phyloP scores from a whole-genome alignment of 2,888 invertebrate species.

The Ochropacha duplaris region DNA sequence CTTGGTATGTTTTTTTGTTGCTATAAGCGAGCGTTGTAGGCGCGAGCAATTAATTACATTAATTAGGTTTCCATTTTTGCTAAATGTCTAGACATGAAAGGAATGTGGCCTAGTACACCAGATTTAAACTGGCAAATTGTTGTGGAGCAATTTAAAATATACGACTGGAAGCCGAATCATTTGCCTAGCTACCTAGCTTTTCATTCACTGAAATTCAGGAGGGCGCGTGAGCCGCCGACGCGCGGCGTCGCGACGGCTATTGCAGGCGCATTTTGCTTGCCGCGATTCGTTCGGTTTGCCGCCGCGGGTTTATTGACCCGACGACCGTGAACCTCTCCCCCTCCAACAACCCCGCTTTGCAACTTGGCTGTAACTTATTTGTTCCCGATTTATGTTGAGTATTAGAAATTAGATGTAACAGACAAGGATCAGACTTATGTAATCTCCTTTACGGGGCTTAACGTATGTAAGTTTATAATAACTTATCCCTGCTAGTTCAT shows the following conservation, averaged over 20 bases:
- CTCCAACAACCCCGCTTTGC: slow-evolving; percentile 27
- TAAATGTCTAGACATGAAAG: slow-evolving; percentile 2
- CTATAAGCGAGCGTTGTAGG: not conserved
- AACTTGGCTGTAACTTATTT: slow-evolving; percentile 38
- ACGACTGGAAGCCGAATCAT: slow-evolving; percentile 4
- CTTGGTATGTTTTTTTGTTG: not conserved
- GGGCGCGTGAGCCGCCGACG: slow-evolving; percentile 29
- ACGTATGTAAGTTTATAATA: no score
- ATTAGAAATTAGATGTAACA: slow-evolving; percentile 15
- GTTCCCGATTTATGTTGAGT: slow-evolving; percentile 30
- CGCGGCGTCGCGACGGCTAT: slow-evolving; percentile 43
- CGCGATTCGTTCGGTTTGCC: slow-evolving; percentile 48
- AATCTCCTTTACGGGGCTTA: no score
- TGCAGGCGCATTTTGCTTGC: slow-evolving; percentile 34
- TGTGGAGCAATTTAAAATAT: slow-evolving; percentile 22
- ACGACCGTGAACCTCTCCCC: slow-evolving; percentile 70
- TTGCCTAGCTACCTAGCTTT: slow-evolving; percentile 26
- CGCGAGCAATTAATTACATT: not conserved
- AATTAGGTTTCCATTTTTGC: not conserved
- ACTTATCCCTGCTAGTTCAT: no score
- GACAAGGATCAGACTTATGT: not conserved
- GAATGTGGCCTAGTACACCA: not conserved
- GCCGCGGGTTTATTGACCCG: slow-evolving; percentile 63
- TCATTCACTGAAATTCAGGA: slow-evolving; percentile 47
- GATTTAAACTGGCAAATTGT: slow-evolving; percentile 9